These are phyloP conservation scores for Parasteatoda lunata DNA, from an alignment of 2,888 invertebrate species.

Conservation along the genomic window DNA sequence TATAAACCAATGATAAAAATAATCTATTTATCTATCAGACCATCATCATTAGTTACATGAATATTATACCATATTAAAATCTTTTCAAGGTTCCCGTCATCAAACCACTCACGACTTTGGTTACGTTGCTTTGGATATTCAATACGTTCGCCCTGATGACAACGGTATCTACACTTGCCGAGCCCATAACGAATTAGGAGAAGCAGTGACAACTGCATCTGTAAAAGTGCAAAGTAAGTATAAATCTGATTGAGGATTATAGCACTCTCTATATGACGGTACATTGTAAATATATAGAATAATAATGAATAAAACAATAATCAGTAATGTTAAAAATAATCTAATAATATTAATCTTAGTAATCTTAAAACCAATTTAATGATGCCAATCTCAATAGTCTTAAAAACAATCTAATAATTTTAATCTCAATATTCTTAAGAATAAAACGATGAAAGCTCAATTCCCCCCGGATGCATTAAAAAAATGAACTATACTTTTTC, in stretches of 20 bases:
- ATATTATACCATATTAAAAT: neutral
- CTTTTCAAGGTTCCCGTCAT: constrained; percentile 84
- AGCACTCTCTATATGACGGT: too few species aligned
- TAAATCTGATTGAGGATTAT: neutral
- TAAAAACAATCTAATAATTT: too few species aligned
- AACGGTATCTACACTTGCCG: constrained; percentile 97
- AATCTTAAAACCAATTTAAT: too few species aligned
- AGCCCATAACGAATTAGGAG: constrained; percentile 88
- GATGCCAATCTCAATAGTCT: too few species aligned
- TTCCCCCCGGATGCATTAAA: too few species aligned
- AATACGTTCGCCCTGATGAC: constrained; percentile 90
- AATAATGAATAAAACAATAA: too few species aligned
- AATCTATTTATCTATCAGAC: neutral
- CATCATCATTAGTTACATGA: neutral
- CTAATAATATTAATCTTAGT: too few species aligned
- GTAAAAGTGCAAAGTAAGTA: constrained; percentile 72
- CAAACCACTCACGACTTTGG: constrained; percentile 96
- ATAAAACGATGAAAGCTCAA: too few species aligned
- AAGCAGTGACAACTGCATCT: constrained; percentile 78
- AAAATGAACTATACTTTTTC: too few species aligned
- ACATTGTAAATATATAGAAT: too few species aligned
- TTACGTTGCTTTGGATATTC: constrained; percentile 93
- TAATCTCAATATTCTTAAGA: too few species aligned
- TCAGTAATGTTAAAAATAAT: too few species aligned
- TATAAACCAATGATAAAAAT: neutral